Conservation (phyloP, 2,113 vertebrate genomes). For the Mixornis gularis region DNA sequence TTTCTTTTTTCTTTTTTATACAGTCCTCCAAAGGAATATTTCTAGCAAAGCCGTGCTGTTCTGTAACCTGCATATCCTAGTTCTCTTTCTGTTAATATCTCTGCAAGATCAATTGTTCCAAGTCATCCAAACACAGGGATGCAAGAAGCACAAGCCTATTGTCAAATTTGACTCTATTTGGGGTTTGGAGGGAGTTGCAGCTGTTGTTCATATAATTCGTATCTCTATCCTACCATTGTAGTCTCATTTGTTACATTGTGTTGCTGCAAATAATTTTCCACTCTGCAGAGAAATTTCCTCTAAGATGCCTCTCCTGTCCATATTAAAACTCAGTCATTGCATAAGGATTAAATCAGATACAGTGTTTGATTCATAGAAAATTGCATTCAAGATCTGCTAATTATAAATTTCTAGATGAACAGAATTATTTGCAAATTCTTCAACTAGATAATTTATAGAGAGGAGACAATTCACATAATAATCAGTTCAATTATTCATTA, state of each 20-base stretch:
- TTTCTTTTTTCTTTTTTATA: background rate
- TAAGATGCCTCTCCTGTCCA: background rate
- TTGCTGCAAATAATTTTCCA: background rate
- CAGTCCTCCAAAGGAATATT: background rate
- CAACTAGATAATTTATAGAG: background rate
- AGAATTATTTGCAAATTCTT: background rate
- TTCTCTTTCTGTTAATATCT: background rate
- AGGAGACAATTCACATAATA: background rate
- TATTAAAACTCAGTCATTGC: background rate
- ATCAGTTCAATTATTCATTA: background rate
- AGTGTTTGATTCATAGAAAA: background rate
- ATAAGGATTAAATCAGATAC: background rate
- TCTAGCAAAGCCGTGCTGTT: background rate
- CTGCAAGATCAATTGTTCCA: background rate
- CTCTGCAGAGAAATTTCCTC: background rate
- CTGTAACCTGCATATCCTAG: fast-evolving
- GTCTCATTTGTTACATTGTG: background rate
- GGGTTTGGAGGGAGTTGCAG: background rate
- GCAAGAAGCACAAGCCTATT: background rate
- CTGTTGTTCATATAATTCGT: background rate
- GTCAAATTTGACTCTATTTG: background rate
- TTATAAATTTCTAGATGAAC: background rate
- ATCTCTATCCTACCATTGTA: background rate
- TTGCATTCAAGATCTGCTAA: background rate
- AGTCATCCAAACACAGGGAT: background rate